Base-by-base conservation (phyloP, 2,113 vertebrate genomes). In the Melanocharis versteri region DNA sequence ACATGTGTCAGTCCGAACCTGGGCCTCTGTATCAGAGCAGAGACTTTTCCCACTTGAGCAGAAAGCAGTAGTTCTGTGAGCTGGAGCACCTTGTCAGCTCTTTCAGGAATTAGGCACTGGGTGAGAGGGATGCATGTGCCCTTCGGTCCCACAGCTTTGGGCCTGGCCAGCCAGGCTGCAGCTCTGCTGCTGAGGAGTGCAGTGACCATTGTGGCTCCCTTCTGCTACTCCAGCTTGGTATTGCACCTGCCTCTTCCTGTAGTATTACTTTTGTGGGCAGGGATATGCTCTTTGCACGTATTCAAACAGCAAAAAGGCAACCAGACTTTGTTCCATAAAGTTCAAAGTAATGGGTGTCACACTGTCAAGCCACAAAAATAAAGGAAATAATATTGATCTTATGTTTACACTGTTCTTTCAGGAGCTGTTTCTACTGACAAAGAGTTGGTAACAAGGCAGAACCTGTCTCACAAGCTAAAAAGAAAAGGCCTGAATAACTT, bases 241-340 rank as follows among this genome's bases (percentile, higher is more conserved):
- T 2, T 47, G 37, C 58, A 57, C 20, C 28, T 35, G 47, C 24
- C 57, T 87, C 51, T 68, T 89, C 15, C 60, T 20, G 16, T 7
- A n/a, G 56, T 13, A 9, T 47, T 78, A 47, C 22, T 73, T 62
- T 39, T 42, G 8, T 54, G 23, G 23, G 33, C 39, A 70, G 35
- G 26, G 33, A 8, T 69, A 10, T 1, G 3, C 37, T 90, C n/a
- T 42, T 48, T 31, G 10, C 15, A 16, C 1, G 0, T 11, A 30
- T 62, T 66, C 33, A 71, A 42, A n/a, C 2, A 73, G n/a, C 28
- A 71, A 51, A 51, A 87, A 47, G 35, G 23, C 48, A 79, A 37
- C 26, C 12, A 13, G 22, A 11, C 92, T 64, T 51, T 64, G 26
- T 87, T 68, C 51, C 37, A 3, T 26, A 28, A 24, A 9, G 24